A percentile compares a stretch with the other conserved stretches of the same genome.
Evolutionary conservation across 2,888 invertebrate genomes (phyloP).

Genomic region (Pyrrhopygopsis socrates): DNA sequence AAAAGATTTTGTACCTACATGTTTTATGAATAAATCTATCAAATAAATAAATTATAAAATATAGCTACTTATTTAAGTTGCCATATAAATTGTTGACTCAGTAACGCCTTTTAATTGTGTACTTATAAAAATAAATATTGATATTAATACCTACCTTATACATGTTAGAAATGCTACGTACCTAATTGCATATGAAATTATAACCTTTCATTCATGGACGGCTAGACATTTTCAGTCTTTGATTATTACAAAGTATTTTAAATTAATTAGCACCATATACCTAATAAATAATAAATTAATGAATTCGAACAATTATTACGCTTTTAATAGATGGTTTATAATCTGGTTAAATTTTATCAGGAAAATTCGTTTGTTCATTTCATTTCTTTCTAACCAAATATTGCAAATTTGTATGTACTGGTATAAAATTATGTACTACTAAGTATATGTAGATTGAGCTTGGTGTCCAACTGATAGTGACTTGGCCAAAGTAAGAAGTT

Average conservation of each 20-base stretch:
- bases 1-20: slow-evolving; percentile 18
- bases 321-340: too few relatives aligned
- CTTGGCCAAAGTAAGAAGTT: too few relatives aligned
- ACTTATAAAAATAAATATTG: not conserved
- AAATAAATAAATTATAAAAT: not conserved
- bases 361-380: too few relatives aligned
- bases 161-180: not conserved
- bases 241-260: not conserved
- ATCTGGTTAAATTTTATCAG: too few relatives aligned
- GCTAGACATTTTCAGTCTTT: not conserved
- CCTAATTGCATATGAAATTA: too few relatives aligned
- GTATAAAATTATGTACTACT: too few relatives aligned
- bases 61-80: not conserved
- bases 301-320: too few relatives aligned
- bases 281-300: not conserved
- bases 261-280: not conserved
- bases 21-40: not conserved
- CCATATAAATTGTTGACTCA: not conserved
- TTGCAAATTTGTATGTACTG: too few relatives aligned
- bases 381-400: too few relatives aligned
- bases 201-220: not conserved
- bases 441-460: too few relatives aligned
- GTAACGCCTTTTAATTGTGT: not conserved
- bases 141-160: not conserved
- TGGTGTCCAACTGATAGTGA: too few relatives aligned